Percentiles rank a stretch among this genome's conserved stretches.
Conservation (phyloP, 30 jellyfish, hydroid and myxozoan species). For the Turritopsis dohrnii region DNA sequence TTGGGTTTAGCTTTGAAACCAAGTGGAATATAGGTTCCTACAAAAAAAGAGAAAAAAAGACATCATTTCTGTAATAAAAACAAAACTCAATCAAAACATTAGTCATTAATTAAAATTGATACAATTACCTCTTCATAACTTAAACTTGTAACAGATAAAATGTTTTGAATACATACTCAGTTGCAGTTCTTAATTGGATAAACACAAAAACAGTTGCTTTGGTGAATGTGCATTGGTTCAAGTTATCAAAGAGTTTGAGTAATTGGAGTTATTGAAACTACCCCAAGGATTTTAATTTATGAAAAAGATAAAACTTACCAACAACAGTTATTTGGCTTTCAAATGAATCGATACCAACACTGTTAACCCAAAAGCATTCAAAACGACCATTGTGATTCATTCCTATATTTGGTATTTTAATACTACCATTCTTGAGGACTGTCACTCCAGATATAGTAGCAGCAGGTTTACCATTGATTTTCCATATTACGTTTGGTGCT, state of each 20-base stretch:
- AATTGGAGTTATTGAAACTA: too few species aligned
- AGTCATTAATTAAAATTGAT: too few species aligned
- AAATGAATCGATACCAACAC: constrained; percentile 51
- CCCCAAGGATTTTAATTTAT: too few species aligned
- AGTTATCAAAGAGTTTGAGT: too few species aligned
- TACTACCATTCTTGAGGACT: constrained; percentile 48
- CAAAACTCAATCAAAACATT: too few species aligned
- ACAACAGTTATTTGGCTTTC: constrained; percentile 34
- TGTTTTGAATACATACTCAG: too few species aligned
- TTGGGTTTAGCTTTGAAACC: background rate
- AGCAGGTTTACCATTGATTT: constrained; percentile 39
- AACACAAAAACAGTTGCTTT: too few species aligned
- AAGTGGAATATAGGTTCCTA: constrained; percentile 23
- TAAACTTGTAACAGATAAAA: too few species aligned
- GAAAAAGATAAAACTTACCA: constrained; percentile 31
- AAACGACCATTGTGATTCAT: constrained; percentile 49
- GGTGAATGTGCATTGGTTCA: too few species aligned
- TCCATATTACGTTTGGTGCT: constrained; percentile 63
- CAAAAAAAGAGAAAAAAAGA: background rate
- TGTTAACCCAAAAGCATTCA: constrained; percentile 53
- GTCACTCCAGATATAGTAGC: constrained; percentile 17
- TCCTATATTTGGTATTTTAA: constrained; percentile 22
- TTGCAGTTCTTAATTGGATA: too few species aligned
- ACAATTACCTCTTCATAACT: too few species aligned
- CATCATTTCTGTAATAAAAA: too few species aligned